Base-by-base conservation (phyloP, 2,888 invertebrate genomes). In the Tachina fera region DNA sequence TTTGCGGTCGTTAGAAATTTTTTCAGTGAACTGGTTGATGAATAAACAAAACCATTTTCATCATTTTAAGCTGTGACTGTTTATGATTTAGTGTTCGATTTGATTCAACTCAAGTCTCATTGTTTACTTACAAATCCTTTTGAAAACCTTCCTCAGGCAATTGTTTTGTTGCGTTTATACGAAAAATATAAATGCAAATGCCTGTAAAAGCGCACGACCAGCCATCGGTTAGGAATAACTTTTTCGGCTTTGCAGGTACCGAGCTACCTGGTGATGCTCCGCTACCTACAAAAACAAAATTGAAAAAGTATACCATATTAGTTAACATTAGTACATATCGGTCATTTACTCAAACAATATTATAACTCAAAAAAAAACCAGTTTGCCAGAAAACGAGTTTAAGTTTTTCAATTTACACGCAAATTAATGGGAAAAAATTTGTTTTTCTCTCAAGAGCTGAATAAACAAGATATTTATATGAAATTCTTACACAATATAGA, bases 61-160 rank as follows among this genome's bases (percentile, higher is more conserved):
- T 31, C 5, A 31, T 31, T 31, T 31, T 31, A 1, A 31, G 31
- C 6, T 31, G 31, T 31, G 31, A 6, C 31, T 31, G 31, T 31
- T 31, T 31, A 31, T 31, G 31, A 31, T 31, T 31, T 31, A 31
- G 5, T 31, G 6, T 31, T 5, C 31, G 6, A 5, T 31, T 6
- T 31, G 6, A 31, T 31, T 31, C 31, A 4, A 14, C 31, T n/a
- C n/a, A 58, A 60, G n/a, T 41, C 14, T 41, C 19, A 19, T 16
- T 6, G 47, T 61, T 51, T 87, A 91, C 95, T 94, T 89, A 95
- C 95, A 95, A 92, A 91, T 95, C 97, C 93, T 97, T 97, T 91
- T 97, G 97, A 90, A 97, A 97, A n/a, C 97, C 97, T 93, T 98
- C 97, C 91, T 97, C 97, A 0, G 97, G 97, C 88, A 98, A 92